Evolutionary conservation across 2,113 vertebrate species (phyloP).

Genomic region (Neolamprologus tretocephalus): DNA sequence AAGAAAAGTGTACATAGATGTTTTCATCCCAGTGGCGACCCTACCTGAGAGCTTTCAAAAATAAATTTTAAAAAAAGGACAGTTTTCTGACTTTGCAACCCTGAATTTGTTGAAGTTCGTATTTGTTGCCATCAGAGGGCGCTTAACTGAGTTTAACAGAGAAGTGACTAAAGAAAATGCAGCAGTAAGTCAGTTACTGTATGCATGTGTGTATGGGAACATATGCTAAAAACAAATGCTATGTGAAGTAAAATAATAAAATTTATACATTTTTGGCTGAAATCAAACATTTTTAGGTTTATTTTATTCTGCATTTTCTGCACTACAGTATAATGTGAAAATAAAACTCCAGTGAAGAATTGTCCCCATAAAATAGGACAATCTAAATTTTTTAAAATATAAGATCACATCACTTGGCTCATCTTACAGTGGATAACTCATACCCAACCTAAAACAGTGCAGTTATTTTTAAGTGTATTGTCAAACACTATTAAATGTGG

Average conservation of each 20-base stretch:
- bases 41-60: background rate
- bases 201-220: background rate
- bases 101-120: background rate
- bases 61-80: fast-evolving
- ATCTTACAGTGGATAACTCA: background rate
- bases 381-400: background rate
- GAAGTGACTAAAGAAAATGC: background rate
- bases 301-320: background rate
- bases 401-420: background rate
- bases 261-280: background rate
- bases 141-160: background rate
- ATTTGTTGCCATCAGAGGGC: background rate
- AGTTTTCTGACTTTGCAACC: background rate
- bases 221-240: background rate
- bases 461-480: background rate
- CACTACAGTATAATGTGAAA: background rate
- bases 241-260: background rate
- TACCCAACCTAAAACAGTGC: background rate
- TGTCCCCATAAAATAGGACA: background rate
- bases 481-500: background rate
- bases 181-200: background rate
- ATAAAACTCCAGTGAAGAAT: background rate
- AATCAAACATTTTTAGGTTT: background rate
- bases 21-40: background rate
- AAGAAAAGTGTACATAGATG: background rate